A percentile compares a stretch with the other conserved stretches of the same genome.
These are phyloP conservation scores for Callosobruchus maculatus DNA, from an alignment of 2,888 invertebrate species.

Conservation along the genomic window DNA sequence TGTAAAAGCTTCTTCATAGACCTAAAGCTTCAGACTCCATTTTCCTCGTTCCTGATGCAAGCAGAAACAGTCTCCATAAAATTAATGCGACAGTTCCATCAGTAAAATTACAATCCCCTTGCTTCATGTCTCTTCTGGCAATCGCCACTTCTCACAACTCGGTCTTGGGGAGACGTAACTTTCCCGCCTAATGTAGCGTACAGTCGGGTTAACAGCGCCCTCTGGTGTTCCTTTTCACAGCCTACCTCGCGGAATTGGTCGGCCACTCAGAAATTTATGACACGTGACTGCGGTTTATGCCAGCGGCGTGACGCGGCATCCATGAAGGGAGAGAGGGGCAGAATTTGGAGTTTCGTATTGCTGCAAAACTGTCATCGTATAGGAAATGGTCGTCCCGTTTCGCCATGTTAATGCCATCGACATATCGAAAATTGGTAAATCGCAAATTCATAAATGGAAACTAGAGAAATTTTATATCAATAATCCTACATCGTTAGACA, in stretches of 20 bases:
- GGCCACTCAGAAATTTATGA: not conserved
- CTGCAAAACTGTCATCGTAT: too few species aligned
- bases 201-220: not conserved
- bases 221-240: not conserved
- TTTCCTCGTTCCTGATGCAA: not conserved
- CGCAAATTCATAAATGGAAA: too few species aligned
- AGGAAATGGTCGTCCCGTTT: too few species aligned
- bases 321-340: not conserved
- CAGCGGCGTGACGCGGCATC: not conserved
- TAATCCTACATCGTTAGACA: too few species aligned
- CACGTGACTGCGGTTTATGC: not conserved
- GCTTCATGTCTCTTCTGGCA: not conserved
- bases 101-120: not conserved
- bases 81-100: not conserved
- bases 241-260: not conserved
- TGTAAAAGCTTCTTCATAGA: not conserved
- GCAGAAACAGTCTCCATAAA: not conserved
- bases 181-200: not conserved
- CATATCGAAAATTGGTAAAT: too few species aligned
- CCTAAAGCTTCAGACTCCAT: not conserved
- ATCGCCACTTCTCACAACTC: not conserved
- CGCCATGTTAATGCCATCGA: too few species aligned
- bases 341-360: too few species aligned
- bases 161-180: not conserved
- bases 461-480: too few species aligned